phyloP scores from a whole-genome alignment of 2,888 invertebrate genomes.

The Xanthia icteritia region DNA sequence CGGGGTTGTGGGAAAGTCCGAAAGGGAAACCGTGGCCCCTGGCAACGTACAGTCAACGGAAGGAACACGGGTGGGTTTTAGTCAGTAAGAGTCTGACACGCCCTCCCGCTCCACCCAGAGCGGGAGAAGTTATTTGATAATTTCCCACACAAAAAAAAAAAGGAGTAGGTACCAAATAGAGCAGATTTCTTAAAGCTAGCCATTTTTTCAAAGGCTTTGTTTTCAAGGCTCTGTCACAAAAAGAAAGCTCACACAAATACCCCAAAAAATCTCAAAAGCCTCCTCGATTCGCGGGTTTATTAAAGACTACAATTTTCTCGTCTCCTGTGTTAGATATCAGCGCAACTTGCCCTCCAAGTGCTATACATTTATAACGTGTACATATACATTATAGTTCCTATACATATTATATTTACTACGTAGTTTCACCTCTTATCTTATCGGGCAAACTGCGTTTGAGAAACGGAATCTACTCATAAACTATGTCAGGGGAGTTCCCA shows the following conservation, averaged over 20 bases:
- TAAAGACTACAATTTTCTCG: conserved; percentile 8
- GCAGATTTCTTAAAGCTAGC: not conserved
- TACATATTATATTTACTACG: not conserved
- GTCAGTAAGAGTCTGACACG: too few species aligned
- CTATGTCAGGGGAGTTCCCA: not conserved
- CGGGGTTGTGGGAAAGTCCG: too few species aligned
- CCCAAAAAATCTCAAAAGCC: conserved; percentile 28
- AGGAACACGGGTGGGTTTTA: too few species aligned
- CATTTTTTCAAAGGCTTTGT: conserved; percentile 9
- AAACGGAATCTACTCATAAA: conserved; percentile 25
- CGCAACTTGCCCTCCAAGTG: conserved; percentile 3
- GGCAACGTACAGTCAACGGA: too few species aligned
- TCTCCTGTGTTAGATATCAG: conserved; percentile 26
- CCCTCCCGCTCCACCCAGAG: too few species aligned
- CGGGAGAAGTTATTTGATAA: too few species aligned
- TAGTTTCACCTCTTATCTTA: conserved; percentile 29
- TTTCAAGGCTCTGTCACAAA: conserved; percentile 16
- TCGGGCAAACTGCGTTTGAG: conserved; percentile 21
- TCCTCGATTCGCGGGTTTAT: conserved; percentile 25
- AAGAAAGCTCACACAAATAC: conserved; percentile 17
- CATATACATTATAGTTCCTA: too few species aligned
- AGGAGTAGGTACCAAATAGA: not conserved
- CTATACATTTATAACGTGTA: conserved; percentile 14
- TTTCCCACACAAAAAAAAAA: too few species aligned
- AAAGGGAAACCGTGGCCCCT: too few species aligned